Percentiles rank a stretch among this genome's conserved stretches.
These are phyloP conservation scores for Hipparchia sbordonii DNA, from an alignment of 2,888 invertebrate species.

Conservation along the genomic window DNA sequence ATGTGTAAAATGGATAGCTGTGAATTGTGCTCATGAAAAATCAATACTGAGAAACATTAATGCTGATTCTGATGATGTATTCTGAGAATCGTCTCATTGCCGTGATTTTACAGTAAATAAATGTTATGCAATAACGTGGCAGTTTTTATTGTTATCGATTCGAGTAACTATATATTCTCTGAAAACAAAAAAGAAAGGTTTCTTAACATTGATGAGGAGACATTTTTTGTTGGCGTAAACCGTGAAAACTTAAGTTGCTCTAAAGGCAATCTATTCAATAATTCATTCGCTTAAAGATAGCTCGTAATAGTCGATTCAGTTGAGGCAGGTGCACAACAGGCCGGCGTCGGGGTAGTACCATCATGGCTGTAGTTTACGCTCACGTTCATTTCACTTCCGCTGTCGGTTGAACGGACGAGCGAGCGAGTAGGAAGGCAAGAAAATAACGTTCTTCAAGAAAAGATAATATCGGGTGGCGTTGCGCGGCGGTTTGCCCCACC, in stretches of 20 bases:
- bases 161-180: neutral
- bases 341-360: conserved; percentile 40
- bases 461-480: conserved; percentile 69
- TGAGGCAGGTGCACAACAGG: conserved; percentile 43
- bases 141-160: conserved; percentile 8
- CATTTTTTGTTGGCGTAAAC: conserved; percentile 3
- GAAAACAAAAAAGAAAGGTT: neutral
- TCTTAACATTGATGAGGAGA: neutral
- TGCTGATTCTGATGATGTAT: conserved; percentile 39
- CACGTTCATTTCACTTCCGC: conserved; percentile 80
- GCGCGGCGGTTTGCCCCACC: conserved; percentile 61
- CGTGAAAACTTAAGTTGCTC: neutral
- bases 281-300: conserved; percentile 20
- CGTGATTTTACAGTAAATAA: conserved; percentile 37
- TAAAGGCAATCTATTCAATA: conserved; percentile 7
- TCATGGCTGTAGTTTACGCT: conserved; percentile 69
- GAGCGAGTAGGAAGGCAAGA: conserved; percentile 74
- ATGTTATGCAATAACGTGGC: conserved; percentile 28
- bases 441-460: conserved; percentile 78
- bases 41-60: conserved; percentile 39
- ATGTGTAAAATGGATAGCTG: neutral
- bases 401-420: conserved; percentile 76
- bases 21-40: conserved; percentile 34
- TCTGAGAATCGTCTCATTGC: conserved; percentile 40
- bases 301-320: conserved; percentile 22